Evolutionary conservation across 2,888 invertebrate genomes (phyloP).

Genomic region (Chymomyza procnemis): DNA sequence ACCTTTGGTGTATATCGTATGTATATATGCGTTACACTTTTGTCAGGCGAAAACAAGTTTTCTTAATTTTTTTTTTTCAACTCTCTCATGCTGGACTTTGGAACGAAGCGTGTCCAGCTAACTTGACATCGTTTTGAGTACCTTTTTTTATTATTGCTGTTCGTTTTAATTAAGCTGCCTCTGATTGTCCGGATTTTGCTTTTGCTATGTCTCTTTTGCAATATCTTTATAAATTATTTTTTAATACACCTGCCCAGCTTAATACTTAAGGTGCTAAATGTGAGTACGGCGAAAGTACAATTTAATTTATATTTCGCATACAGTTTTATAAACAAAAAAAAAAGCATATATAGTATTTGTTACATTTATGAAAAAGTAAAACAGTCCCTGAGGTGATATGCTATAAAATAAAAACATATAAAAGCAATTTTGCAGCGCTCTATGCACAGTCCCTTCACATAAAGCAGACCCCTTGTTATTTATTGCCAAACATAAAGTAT

Average conservation of each 20-base stretch:
- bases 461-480: constrained; percentile 33
- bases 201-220: neutral
- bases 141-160: constrained; percentile 19
- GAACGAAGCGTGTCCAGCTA: constrained; percentile 10
- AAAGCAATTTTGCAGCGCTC: neutral
- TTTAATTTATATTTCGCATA: constrained; percentile 54
- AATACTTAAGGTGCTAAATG: constrained; percentile 62
- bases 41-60: constrained; percentile 56
- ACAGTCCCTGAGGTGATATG: neutral
- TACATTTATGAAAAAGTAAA: neutral
- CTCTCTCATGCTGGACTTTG: constrained; percentile 57
- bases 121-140: neutral
- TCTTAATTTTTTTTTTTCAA: neutral
- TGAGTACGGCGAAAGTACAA: constrained; percentile 22
- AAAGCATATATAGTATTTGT: neutral
- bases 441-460: neutral
- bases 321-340: constrained; percentile 7
- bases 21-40: constrained; percentile 50
- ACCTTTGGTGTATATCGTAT: neutral
- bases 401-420: neutral
- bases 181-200: constrained; percentile 11
- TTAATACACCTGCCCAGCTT: neutral
- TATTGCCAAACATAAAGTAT: constrained; percentile 52
- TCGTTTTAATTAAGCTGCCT: constrained; percentile 60
- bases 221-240: neutral